Evolutionary conservation across 1,140 invertebrate genomes (phyloP), one percentile per base, ranked within the genome.

Genomic region (Oedothorax gibbosus): DNA sequence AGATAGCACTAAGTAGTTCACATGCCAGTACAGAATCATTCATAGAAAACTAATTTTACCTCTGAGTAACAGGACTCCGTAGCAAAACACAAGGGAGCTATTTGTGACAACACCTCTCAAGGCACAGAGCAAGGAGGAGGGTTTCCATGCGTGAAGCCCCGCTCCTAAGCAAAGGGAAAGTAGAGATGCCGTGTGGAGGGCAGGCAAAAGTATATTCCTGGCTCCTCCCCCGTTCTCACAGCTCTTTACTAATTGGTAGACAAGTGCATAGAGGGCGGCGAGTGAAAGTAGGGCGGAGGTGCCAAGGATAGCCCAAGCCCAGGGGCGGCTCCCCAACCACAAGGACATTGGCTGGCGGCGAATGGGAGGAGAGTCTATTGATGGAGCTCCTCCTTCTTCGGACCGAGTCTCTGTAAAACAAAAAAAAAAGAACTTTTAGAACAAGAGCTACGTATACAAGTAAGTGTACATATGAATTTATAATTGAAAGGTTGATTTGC

Each of bases 191-290:
- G 92, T 88, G 21, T 92, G 89, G 10, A 90, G 71, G 49, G 91
- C 89, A 49, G 90, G 91, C 14, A 92, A 87, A 12, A 89, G 89
- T 87, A 91, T 90, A 86, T 91, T 92, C 50, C 91, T 91, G 79
- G 89, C 83, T 15, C 85, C 89, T 9, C 92, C 86, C 3, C 91
- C 90, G 15, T 91, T 89, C 73, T 91, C 90, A 85, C 91, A 92
- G 35, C 91, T 88, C 83, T 91, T 90, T 8, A 91, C 87, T 9
- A 91, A 83, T 56, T 92, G 89, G 75, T 91, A 90, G 14, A 91
- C 88, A 15, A 91, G 87, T 54, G 91, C 89, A 82, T 90, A 90
- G 0, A 91, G 75, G 0, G 91, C 86, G 2, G 90, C 78, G n/a
- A 90, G 87, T 14, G 90, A 88, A 6, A 90, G 89, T 0, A 89